Conservation (phyloP, 2,888 invertebrate species). For the Resseliella maxima region DNA sequence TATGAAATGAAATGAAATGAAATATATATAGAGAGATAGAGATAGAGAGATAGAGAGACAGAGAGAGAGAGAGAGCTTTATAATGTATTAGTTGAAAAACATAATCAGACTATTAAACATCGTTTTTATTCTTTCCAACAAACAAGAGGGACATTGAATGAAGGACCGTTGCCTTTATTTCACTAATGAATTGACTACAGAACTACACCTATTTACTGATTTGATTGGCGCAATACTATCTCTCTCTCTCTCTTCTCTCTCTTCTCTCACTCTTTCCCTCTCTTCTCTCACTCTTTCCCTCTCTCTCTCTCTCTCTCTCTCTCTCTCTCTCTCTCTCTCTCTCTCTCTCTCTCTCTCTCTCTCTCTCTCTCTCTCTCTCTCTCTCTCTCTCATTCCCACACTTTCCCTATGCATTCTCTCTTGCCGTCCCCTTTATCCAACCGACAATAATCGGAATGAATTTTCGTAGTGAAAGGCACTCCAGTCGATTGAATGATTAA, state of each 20-base stretch:
- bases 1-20: not conserved
- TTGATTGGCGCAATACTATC: no score
- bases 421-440: no score
- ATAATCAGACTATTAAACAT: not conserved
- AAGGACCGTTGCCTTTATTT: not conserved
- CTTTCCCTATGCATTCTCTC: no score
- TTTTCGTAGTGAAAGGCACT: not conserved
- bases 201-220: not conserved
- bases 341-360: no score
- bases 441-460: not conserved
- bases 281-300: no score
- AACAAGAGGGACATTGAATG: not conserved
- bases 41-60: not conserved
- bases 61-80: not conserved
- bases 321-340: no score
- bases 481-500: not conserved
- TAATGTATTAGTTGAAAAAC: not conserved
- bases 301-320: no score
- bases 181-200: slow-evolving; percentile 24
- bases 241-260: no score
- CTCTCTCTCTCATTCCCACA: no score
- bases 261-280: no score
- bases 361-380: no score
- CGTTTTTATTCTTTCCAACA: not conserved
- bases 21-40: not conserved